Percentiles rank a stretch among this genome's conserved stretches.
These are phyloP conservation scores for Diaphora mendica DNA, from an alignment of 2,888 invertebrate genomes.

Conservation along the genomic window DNA sequence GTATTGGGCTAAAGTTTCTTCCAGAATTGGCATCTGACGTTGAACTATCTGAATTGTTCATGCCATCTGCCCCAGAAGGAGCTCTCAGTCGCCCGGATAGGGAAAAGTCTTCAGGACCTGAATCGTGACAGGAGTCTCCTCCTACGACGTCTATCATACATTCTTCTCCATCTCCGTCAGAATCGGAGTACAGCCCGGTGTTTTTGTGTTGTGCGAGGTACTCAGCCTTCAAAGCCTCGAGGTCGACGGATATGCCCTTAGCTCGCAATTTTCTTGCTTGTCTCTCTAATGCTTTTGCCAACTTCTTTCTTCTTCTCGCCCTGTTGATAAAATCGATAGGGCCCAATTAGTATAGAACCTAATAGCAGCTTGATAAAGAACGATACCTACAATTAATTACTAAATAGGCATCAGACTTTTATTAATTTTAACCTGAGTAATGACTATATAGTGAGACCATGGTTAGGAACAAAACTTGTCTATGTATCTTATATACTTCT, in stretches of 20 bases:
- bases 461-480: neutral
- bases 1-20: conserved; percentile 79
- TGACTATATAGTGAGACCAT: neutral
- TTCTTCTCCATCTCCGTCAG: conserved; percentile 88
- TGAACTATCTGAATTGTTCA: conserved; percentile 87
- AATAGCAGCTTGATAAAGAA: conserved; percentile 43
- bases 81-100: conserved; percentile 86
- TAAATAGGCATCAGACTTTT: neutral
- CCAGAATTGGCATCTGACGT: conserved; percentile 81
- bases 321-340: conserved; percentile 85
- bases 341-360: conserved; percentile 85
- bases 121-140: conserved; percentile 90
- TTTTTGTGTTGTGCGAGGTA: conserved; percentile 93
- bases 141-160: conserved; percentile 95
- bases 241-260: conserved; percentile 95
- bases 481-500: too few relatives aligned
- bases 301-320: conserved; percentile 95
- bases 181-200: conserved; percentile 87
- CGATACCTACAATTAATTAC: neutral
- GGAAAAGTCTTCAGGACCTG: conserved; percentile 88
- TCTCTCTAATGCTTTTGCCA: conserved; percentile 95
- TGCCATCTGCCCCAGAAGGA: conserved; percentile 86
- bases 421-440: neutral
- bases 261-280: conserved; percentile 97
- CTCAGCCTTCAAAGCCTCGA: conserved; percentile 94